Evolutionary conservation across 2,888 invertebrate species (phyloP).

Genomic region (Eutolmus rufibarbis): DNA sequence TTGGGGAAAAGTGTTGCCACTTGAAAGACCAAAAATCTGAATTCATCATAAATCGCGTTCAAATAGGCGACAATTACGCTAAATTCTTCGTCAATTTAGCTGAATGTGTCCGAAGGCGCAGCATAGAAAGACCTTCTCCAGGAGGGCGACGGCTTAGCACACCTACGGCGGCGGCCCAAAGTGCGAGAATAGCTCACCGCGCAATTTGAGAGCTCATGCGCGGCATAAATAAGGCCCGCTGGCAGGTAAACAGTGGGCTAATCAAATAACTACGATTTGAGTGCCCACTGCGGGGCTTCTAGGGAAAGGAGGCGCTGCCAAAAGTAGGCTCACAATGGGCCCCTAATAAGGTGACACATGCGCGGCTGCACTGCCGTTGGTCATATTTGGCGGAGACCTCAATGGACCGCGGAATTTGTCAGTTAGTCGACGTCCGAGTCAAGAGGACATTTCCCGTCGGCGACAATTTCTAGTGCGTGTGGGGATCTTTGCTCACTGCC

Average conservation of each 20-base stretch:
- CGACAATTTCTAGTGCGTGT: slow-evolving; percentile 14
- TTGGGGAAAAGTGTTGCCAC: neutral
- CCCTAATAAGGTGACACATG: slow-evolving; percentile 40
- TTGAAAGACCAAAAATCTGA: neutral
- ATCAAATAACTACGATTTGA: slow-evolving; percentile 35
- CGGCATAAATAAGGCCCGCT: slow-evolving; percentile 22
- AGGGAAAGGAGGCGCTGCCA: neutral
- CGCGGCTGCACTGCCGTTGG: neutral
- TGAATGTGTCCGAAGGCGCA: neutral
- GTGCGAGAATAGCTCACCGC: slow-evolving; percentile 11
- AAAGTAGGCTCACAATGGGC: slow-evolving; percentile 35
- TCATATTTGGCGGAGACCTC: slow-evolving; percentile 38
- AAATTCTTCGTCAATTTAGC: slow-evolving; percentile 17
- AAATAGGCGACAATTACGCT: slow-evolving; percentile 26
- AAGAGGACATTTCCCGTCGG: slow-evolving; percentile 39
- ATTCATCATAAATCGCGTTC: neutral
- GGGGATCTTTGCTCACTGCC: neutral
- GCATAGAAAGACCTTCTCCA: neutral
- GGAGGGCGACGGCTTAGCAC: neutral
- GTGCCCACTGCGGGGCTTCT: neutral
- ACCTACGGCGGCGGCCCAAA: neutral
- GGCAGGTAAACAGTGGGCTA: slow-evolving; percentile 37
- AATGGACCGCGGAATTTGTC: slow-evolving; percentile 39
- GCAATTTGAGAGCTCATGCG: neutral
- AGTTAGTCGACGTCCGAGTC: slow-evolving; percentile 16